Evolutionary conservation across 2,888 invertebrate genomes (phyloP), one percentile per base, ranked within the genome.

Genomic region (Drosophila helvetica): DNA sequence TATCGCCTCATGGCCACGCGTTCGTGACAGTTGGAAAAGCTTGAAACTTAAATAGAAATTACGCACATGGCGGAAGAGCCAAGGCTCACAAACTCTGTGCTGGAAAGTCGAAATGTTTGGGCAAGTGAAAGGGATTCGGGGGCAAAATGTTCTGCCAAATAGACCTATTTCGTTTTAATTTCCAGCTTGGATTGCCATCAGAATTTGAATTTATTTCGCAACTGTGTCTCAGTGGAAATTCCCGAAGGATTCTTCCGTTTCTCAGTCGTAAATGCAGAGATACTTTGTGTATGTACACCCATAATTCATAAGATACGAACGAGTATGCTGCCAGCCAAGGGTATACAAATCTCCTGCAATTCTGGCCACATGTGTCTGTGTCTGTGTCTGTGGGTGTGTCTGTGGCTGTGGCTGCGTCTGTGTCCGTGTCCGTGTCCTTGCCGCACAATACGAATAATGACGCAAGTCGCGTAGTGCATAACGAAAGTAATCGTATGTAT

Each of bases 1-100:
- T 38, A n/a, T 38, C 38, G n/a, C 38, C 38, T 38, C 38, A 38
- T 38, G 38, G 38, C 38, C 38, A 38, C 33, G 19, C 33, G 52
- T 38, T 38, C n/a, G 38, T 38, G 38, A 38, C 38, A 38, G 38
- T n/a, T 6, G 38, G 2, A 7, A n/a, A 2, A n/a, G 7, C 38
- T n/a, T 2, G 15, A 38, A n/a, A 38, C 12, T 38, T 38, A n/a
- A 38, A 38, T 38, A 7, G 38, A 38, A 38, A 38, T 38, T 38
- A 38, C 25, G 25, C 1, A 25, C 30, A 30, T 0, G 30, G 30
- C 10, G 30, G 30, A 2, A 10, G 9, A 0, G 30, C 9, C 10
- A 30, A 30, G 30, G 9, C 3, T 30, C 10, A 10, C 30, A 10
- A 3, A 30, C 30, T 27, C 27, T 8, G 1, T 8, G 2, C 27